These are phyloP conservation scores for Chionodraco myersi DNA, from an alignment of 2,113 vertebrate genomes.

Conservation along the genomic window DNA sequence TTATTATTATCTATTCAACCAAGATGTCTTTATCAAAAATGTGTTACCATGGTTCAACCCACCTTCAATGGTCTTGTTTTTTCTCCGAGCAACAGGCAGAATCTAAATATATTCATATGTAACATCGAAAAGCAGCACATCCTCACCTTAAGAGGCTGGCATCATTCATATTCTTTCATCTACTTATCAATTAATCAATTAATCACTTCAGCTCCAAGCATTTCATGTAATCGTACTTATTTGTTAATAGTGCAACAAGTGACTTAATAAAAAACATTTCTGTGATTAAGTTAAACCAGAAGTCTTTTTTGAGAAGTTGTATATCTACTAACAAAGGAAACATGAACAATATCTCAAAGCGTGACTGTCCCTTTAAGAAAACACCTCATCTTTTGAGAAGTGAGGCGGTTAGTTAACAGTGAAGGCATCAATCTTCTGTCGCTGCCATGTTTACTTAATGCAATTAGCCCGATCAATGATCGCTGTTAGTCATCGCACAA, in stretches of 20 bases:
- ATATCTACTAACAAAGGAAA: too few relatives aligned
- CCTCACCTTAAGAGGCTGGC: background rate
- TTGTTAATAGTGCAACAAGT: conserved; percentile 3
- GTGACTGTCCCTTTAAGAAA: background rate
- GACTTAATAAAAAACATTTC: background rate
- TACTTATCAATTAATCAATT: conserved; percentile 14
- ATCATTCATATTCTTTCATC: background rate
- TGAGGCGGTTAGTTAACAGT: conserved; percentile 37
- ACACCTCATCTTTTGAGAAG: conserved; percentile 1
- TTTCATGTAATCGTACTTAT: background rate
- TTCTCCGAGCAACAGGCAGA: background rate
- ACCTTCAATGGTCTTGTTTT: background rate
- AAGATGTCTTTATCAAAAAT: too few relatives aligned
- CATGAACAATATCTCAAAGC: background rate
- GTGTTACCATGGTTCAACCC: background rate
- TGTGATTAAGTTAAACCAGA: too few relatives aligned
- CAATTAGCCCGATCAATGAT: conserved; percentile 42
- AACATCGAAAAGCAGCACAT: background rate
- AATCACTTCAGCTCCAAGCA: background rate
- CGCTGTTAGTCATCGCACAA: conserved; percentile 20
- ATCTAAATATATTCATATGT: background rate
- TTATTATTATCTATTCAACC: too few relatives aligned
- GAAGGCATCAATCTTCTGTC: conserved; percentile 33
- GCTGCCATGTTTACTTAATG: conserved; percentile 54
- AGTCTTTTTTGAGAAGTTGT: too few relatives aligned